Base-by-base conservation (phyloP, 2,113 vertebrate species). In the Dasyprocta punctata region DNA sequence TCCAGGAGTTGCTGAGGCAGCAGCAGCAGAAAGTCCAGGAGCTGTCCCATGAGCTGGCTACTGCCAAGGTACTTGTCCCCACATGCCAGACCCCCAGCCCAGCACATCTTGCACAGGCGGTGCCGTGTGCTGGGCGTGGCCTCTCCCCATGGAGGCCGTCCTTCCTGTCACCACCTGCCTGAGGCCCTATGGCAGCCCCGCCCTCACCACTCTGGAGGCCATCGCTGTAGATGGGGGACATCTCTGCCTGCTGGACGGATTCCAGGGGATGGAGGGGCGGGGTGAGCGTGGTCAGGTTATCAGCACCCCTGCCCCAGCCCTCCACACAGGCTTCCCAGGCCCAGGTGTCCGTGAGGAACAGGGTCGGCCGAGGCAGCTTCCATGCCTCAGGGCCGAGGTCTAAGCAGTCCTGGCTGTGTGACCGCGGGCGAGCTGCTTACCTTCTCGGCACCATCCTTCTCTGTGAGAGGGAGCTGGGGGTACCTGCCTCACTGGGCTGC, bases 1-100 rank as follows among this genome's bases (percentile, higher is more conserved):
- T 99, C 89, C 99, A 99, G 98, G 99, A 99, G 84, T 99, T 99
- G 93, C 99, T 99, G 90, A 96, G 99, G 61, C 99, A 99, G 96
- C 99, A 99, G 95, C 99, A 99, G 96, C 99, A 99, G 98, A 99
- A 98, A 96, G 99, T 99, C 95, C 99, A 99, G 97, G 99, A 99
- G 92, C 99, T 99, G 41, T 99, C 99, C n/a, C 99, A 99, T 58
- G 99, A 99, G 56, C 98, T 99, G 98, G 98, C 99, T 69, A 86
- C 99, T 60, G 98, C 99, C 63, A 99, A 99, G 99, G 99, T 99
- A 99, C 92, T 9, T 0, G 9, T 84, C 73, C 33, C 13, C 87
- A 0, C 47, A 54, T 71, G 56, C 69, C 13, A 36, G 63, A 58
- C n/a, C 24, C 67, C 54, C 58, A 20, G 69, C 28, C 93, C 17